A percentile compares a stretch with the other conserved stretches of the same genome.
These are phyloP conservation scores for Aegithalos caudatus DNA, from an alignment of 2,113 vertebrate genomes.

Conservation along the genomic window DNA sequence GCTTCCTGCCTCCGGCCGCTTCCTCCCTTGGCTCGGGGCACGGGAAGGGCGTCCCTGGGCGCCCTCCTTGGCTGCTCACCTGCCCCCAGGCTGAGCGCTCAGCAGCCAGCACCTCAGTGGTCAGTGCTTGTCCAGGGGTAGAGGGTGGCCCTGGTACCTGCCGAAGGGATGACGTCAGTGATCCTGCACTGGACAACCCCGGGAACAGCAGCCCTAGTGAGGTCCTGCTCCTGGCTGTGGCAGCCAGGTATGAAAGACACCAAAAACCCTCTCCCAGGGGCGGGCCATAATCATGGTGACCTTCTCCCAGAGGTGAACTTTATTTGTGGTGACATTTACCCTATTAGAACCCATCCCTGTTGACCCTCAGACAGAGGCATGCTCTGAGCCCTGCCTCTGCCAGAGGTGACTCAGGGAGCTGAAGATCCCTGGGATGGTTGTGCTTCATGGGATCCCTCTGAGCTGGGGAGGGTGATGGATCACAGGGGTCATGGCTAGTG, in stretches of 20 bases:
- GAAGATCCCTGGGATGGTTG: neutral
- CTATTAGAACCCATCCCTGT: too few species aligned
- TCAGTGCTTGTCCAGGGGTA: accelerated
- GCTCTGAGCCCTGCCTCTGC: neutral
- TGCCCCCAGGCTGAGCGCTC: neutral
- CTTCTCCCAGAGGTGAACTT: neutral
- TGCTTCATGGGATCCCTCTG: accelerated
- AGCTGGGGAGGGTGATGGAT: neutral
- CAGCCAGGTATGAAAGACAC: neutral
- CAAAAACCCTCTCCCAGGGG: neutral
- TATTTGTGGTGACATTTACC: accelerated
- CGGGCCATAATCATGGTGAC: too few species aligned
- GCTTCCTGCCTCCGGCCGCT: constrained; percentile 57
- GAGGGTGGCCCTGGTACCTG: neutral
- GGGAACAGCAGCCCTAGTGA: accelerated
- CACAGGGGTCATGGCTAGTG: neutral
- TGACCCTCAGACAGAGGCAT: neutral
- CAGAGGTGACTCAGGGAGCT: accelerated
- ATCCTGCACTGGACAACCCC: accelerated
- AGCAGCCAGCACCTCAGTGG: accelerated
- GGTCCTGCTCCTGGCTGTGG: neutral
- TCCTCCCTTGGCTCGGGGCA: constrained; percentile 32
- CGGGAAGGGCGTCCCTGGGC: constrained; percentile 18
- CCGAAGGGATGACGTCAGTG: neutral
- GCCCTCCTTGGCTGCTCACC: neutral